Conservation (phyloP, 2,888 invertebrate genomes). For the Spilarctia lutea region DNA sequence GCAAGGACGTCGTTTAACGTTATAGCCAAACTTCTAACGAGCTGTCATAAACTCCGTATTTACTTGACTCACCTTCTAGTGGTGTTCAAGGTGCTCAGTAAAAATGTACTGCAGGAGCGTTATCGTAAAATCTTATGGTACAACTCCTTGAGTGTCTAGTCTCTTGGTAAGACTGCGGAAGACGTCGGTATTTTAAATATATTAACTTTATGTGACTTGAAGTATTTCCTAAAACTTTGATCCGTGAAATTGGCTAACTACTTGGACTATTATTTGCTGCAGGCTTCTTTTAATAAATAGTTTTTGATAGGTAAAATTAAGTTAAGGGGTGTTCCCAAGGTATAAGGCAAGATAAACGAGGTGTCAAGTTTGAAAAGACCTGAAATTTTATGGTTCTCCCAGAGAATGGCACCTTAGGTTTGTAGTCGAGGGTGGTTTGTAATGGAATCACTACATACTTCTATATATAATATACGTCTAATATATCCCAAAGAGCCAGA, state of each 20-base stretch:
- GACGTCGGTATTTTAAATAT: conserved; percentile 24
- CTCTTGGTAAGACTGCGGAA: conserved; percentile 39
- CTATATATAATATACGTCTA: too few species aligned
- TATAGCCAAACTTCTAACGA: conserved; percentile 83
- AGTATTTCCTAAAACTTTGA: background rate
- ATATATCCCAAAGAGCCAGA: too few species aligned
- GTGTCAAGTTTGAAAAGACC: too few species aligned
- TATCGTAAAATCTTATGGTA: conserved; percentile 75
- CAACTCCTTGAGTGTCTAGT: conserved; percentile 58
- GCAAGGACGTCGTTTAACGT: conserved; percentile 73
- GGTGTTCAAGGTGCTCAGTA: conserved; percentile 50
- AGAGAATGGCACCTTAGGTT: too few species aligned
- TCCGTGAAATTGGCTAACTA: background rate
- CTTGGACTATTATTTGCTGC: background rate
- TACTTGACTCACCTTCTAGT: conserved; percentile 71
- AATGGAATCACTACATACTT: too few species aligned
- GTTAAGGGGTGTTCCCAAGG: background rate
- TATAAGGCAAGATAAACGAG: too few species aligned
- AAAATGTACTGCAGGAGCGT: conserved; percentile 59
- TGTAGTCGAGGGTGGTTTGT: too few species aligned
- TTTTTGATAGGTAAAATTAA: background rate
- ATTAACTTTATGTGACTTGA: conserved; percentile 2
- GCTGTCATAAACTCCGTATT: conserved; percentile 80
- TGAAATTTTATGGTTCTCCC: too few species aligned
- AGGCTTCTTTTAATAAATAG: background rate